These are phyloP conservation scores for Acleris literana DNA, from an alignment of 2,888 invertebrate species.

Conservation along the genomic window DNA sequence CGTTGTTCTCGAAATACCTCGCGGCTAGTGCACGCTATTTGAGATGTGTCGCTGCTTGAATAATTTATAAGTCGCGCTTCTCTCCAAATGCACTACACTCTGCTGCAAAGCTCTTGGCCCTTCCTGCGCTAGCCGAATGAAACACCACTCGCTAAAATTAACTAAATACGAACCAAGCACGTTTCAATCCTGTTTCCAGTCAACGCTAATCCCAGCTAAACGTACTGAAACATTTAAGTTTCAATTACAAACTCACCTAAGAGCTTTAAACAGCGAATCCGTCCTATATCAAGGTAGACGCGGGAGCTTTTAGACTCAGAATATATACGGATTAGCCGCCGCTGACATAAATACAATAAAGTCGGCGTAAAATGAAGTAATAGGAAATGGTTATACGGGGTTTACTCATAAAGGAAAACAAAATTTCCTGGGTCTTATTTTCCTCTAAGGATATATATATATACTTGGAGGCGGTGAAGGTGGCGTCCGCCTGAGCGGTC, in stretches of 20 bases:
- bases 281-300: slow-evolving; percentile 10
- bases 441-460: slow-evolving; percentile 31
- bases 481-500: slow-evolving; percentile 25
- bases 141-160: slow-evolving; percentile 31
- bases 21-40: slow-evolving; percentile 73
- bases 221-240: slow-evolving; percentile 33
- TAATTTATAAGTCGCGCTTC: slow-evolving; percentile 78
- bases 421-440: slow-evolving; percentile 27
- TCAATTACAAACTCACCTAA: slow-evolving; percentile 33
- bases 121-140: slow-evolving; percentile 38
- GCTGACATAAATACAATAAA: slow-evolving; percentile 32
- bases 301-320: slow-evolving; percentile 10
- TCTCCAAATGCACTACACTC: slow-evolving; percentile 74
- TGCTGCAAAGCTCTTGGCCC: slow-evolving; percentile 62
- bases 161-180: slow-evolving; percentile 27
- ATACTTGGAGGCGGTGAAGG: slow-evolving; percentile 30
- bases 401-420: slow-evolving; percentile 35
- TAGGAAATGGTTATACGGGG: slow-evolving; percentile 30
- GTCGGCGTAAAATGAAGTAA: slow-evolving; percentile 23
- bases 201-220: slow-evolving; percentile 33
- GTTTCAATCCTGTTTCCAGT: slow-evolving; percentile 31
- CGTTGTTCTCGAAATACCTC: slow-evolving; percentile 75
- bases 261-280: slow-evolving; percentile 19
- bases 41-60: slow-evolving; percentile 80
- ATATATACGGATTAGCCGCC: slow-evolving; percentile 17